Percentiles rank a stretch among this genome's conserved stretches.
phyloP scores from a whole-genome alignment of 2,888 invertebrate genomes.

The Prosopocoilus inquinatus region DNA sequence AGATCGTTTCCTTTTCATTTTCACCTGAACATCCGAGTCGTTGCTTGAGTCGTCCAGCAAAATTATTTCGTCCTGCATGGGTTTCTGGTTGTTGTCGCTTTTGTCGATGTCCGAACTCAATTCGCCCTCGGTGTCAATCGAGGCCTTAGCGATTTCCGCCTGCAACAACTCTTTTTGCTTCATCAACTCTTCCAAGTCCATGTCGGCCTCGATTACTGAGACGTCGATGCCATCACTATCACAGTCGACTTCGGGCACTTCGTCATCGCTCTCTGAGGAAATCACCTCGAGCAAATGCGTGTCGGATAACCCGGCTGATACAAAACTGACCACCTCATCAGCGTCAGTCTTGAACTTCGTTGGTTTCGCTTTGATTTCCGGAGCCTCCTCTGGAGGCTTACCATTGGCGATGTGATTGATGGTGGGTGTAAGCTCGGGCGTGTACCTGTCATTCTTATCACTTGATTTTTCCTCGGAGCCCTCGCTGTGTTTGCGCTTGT shows the following conservation, averaged over 20 bases:
- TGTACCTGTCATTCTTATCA: constrained; percentile 40
- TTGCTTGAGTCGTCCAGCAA: constrained; percentile 66
- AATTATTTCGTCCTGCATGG: constrained; percentile 58
- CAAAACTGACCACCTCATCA: constrained; percentile 52
- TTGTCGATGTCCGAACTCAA: constrained; percentile 34
- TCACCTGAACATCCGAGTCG: constrained; percentile 48
- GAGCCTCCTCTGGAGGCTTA: constrained; percentile 35
- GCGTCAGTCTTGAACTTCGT: constrained; percentile 48
- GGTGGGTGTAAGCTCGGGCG: constrained; percentile 43
- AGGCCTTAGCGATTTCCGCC: constrained; percentile 74
- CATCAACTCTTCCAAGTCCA: constrained; percentile 87
- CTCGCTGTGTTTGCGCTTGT: constrained; percentile 55
- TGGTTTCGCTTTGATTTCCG: constrained; percentile 34
- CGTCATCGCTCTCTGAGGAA: constrained; percentile 68
- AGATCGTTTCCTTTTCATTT: constrained; percentile 43
- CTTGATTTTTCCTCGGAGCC: constrained; percentile 48
- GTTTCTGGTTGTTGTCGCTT: constrained; percentile 47
- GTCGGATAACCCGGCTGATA: constrained; percentile 50
- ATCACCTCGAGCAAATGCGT: constrained; percentile 58
- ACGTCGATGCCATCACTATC: constrained; percentile 70
- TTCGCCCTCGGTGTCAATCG: constrained; percentile 56
- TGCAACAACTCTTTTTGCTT: constrained; percentile 82
- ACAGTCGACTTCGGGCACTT: constrained; percentile 61
- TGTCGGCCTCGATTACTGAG: constrained; percentile 77
- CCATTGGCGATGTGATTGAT: constrained; percentile 39